Conservation (phyloP, 2,888 invertebrate species). For the Ditylenchus weischeri region DNA sequence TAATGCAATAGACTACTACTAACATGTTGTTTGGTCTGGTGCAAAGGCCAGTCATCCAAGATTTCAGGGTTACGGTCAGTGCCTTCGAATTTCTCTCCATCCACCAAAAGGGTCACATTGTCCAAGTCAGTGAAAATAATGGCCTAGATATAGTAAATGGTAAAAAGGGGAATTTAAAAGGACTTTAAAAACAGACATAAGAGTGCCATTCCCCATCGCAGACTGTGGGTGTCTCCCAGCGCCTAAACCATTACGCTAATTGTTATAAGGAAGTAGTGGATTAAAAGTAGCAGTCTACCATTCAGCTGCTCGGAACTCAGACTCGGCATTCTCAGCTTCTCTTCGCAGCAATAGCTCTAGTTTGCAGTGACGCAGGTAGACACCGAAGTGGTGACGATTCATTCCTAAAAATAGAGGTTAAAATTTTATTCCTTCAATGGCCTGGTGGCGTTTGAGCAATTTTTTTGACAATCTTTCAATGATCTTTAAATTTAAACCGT, state of each 20-base stretch:
- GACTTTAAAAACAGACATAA: conserved; percentile 63
- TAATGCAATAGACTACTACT: background rate
- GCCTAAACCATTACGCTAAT: conserved; percentile 60
- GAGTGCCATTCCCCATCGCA: conserved; percentile 99
- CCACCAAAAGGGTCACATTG: conserved; percentile 38
- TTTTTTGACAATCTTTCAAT: too few relatives aligned
- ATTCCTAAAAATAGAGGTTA: conserved; percentile 70
- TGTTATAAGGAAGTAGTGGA: too few relatives aligned
- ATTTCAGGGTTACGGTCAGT: conserved; percentile 86
- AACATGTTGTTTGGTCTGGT: conserved; percentile 79
- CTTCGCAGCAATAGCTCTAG: conserved; percentile 83
- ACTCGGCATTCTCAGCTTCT: conserved; percentile 66
- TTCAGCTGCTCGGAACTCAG: conserved; percentile 80
- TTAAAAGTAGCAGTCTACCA: conserved; percentile 63
- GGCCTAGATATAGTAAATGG: conserved; percentile 61
- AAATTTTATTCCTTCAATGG: too few relatives aligned
- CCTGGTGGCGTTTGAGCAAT: too few relatives aligned
- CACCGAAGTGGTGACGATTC: conserved; percentile 96
- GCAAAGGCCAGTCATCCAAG: conserved; percentile 97
- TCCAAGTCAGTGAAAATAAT: conserved; percentile 87
- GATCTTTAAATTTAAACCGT: too few relatives aligned
- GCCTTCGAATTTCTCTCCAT: conserved; percentile 52
- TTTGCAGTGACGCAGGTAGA: conserved; percentile 94
- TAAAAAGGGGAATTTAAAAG: too few relatives aligned
- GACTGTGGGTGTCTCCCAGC: conserved; percentile 89